A percentile compares a stretch with the other conserved stretches of the same genome.
Conservation (phyloP, 2,888 invertebrate species). For the Scaptomyza parva region DNA sequence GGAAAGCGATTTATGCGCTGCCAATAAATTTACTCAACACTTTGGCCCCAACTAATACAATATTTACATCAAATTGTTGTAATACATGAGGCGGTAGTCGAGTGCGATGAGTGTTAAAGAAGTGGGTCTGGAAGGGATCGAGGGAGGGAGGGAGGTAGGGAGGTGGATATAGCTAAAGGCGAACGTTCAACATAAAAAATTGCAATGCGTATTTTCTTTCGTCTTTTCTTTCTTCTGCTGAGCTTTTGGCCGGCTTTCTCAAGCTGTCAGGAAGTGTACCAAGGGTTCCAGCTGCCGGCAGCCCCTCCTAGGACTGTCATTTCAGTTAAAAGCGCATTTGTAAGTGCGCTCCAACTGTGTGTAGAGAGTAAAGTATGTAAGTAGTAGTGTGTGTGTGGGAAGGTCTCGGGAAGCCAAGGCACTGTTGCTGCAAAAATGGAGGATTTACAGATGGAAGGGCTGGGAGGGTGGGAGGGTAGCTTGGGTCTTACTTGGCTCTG, state of each 20-base stretch:
- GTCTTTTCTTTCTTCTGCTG: constrained; percentile 26
- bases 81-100: constrained; percentile 29
- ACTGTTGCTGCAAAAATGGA: constrained; percentile 34
- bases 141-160: too few relatives aligned
- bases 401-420: constrained; percentile 19
- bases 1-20: constrained; percentile 70
- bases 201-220: constrained; percentile 61
- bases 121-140: too few relatives aligned
- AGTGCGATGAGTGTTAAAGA: not conserved
- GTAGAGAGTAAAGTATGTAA: constrained; percentile 18
- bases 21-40: constrained; percentile 79
- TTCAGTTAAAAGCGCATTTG: constrained; percentile 79
- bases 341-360: constrained; percentile 51
- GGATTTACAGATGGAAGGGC: not conserved
- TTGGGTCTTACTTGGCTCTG: constrained; percentile 29
- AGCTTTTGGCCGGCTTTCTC: constrained; percentile 27
- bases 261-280: constrained; percentile 22
- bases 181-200: constrained; percentile 60
- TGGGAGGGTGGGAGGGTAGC: not conserved
- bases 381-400: constrained; percentile 2
- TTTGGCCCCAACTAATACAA: constrained; percentile 76
- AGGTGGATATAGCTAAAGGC: not conserved
- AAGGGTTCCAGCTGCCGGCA: constrained; percentile 20
- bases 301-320: constrained; percentile 60
- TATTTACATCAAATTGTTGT: constrained; percentile 77